A percentile compares a stretch with the other conserved stretches of the same genome.
phyloP scores from a whole-genome alignment of 1,140 invertebrate genomes.

The Mamestra configurata region DNA sequence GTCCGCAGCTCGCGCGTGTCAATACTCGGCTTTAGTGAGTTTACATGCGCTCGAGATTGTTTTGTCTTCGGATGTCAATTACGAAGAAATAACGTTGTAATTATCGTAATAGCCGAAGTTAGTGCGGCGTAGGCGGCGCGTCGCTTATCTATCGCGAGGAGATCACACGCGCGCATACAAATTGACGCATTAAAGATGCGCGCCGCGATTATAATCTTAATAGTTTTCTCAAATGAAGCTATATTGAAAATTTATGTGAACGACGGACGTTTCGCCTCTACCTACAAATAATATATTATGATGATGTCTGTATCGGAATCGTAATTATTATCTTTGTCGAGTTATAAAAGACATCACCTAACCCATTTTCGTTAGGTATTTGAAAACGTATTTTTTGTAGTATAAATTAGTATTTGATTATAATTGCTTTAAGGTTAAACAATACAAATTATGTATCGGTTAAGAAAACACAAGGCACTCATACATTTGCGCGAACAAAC shows the following conservation, averaged over 20 bases:
- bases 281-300: too few relatives aligned
- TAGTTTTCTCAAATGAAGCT: constrained; percentile 74
- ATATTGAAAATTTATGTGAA: constrained; percentile 70
- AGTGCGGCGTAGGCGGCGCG: constrained; percentile 53
- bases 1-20: neutral
- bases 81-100: constrained; percentile 35
- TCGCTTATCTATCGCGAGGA: constrained; percentile 71
- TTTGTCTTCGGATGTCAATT: constrained; percentile 44
- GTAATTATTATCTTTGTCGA: neutral
- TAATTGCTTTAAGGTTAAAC: too few relatives aligned
- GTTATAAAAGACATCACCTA: too few relatives aligned
- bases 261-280: neutral
- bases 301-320: neutral
- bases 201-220: constrained; percentile 73
- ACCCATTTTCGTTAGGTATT: too few relatives aligned
- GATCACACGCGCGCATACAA: constrained; percentile 79
- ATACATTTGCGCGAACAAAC: too few relatives aligned
- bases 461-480: too few relatives aligned
- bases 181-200: constrained; percentile 75
- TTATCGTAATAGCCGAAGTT: constrained; percentile 29
- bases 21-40: neutral
- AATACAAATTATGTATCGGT: too few relatives aligned
- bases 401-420: too few relatives aligned
- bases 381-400: too few relatives aligned
- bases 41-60: neutral